Conservation (phyloP, 64 coral and sea anemone species). For the Actinia tenebrosa region DNA sequence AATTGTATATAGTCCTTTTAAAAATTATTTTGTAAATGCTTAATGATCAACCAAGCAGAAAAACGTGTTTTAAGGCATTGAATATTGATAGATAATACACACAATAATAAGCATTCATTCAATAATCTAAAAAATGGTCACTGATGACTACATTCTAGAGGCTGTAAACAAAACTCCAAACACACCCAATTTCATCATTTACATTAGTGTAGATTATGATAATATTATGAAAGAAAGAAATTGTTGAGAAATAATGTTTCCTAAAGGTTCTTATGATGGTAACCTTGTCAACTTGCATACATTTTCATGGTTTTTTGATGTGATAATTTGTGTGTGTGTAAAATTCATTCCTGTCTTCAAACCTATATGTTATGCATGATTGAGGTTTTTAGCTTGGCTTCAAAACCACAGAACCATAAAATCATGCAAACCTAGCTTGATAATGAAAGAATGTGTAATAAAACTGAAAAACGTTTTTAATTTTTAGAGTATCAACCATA, state of each 20-base stretch:
- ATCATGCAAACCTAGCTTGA: not conserved
- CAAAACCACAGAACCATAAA: not conserved
- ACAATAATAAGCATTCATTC: not conserved
- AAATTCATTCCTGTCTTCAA: not conserved
- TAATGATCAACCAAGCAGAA: not conserved
- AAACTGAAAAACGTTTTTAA: not conserved
- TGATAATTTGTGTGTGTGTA: not conserved
- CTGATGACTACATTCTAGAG: not conserved
- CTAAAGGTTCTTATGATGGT: not conserved
- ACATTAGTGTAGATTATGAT: not conserved
- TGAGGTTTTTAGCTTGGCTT: slow-evolving; percentile 6
- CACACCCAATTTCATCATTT: not conserved
- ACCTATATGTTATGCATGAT: not conserved
- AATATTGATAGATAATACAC: not conserved
- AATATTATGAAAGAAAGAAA: not conserved
- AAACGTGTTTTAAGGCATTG: not conserved
- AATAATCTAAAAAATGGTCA: not conserved
- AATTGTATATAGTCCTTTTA: not conserved
- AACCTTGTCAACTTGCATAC: too few relatives aligned
- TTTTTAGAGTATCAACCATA: not conserved
- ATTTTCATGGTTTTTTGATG: not conserved
- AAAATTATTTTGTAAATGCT: not conserved
- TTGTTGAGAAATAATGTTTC: not conserved
- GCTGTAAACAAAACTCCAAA: not conserved
- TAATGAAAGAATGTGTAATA: not conserved